These are phyloP conservation scores for Pseudotriccus pelzelni DNA, from an alignment of 2,797 vertebrate genomes.

Conservation along the genomic window DNA sequence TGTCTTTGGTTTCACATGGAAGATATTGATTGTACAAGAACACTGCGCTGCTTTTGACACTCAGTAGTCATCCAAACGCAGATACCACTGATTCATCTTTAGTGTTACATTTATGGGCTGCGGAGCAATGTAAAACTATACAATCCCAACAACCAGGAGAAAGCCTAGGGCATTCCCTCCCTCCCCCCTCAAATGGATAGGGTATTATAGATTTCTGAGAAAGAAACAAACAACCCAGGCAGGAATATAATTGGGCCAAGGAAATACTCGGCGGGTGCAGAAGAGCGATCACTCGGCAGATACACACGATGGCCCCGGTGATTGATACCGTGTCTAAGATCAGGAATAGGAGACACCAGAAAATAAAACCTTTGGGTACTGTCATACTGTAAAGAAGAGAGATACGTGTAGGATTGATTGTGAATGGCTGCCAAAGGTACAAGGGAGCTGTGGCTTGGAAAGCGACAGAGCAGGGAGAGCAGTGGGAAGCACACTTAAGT, in stretches of 20 bases:
- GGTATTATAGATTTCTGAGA: conserved; percentile 38
- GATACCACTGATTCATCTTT: not conserved
- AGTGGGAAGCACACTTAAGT: not conserved
- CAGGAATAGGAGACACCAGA: not conserved
- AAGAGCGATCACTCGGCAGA: not conserved
- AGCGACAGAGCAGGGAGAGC: not conserved
- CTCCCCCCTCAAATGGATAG: not conserved
- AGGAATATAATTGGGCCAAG: conserved; percentile 25
- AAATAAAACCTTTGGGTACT: not conserved
- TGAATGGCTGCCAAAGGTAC: not conserved
- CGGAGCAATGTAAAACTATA: conserved; percentile 2
- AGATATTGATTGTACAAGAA: conserved; percentile 35
- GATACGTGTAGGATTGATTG: not conserved
- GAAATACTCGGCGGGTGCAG: conserved; percentile 26
- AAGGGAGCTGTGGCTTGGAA: not conserved
- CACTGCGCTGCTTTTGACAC: not conserved
- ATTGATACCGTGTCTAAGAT: not conserved
- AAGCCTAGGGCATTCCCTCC: conserved; percentile 17
- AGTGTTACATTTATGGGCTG: conserved; percentile 22
- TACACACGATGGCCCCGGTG: rapidly evolving
- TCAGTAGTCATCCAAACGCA: not conserved
- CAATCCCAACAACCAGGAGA: not conserved
- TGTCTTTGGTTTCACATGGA: not conserved
- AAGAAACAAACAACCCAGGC: not conserved
- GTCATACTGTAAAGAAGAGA: not conserved